These are phyloP conservation scores for Heterodera carotae DNA, from an alignment of 1,140 invertebrate species.

Conservation along the genomic window DNA sequence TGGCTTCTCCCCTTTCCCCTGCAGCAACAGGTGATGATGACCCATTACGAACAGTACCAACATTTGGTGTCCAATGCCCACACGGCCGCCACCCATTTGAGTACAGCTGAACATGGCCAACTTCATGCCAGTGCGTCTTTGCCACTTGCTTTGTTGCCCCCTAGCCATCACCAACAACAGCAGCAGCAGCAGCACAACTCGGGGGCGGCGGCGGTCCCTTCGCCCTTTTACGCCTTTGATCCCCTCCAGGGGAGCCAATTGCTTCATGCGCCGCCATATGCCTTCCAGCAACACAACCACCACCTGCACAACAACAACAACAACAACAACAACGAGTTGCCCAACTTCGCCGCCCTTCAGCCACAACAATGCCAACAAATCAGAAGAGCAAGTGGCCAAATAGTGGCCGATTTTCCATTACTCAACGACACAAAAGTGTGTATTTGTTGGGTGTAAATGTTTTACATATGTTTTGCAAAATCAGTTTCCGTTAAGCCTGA, in stretches of 20 bases:
- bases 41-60: slow-evolving; percentile 6
- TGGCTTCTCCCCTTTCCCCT: not conserved
- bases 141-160: not conserved
- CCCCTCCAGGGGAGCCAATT: not conserved
- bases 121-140: slow-evolving; percentile 3
- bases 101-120: not conserved
- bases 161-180: not conserved
- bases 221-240: not conserved
- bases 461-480: not conserved
- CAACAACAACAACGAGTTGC: not conserved
- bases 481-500: not conserved
- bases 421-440: not conserved
- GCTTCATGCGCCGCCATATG: not conserved
- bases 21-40: not conserved
- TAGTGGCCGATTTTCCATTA: not conserved
- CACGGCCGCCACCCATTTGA: not conserved
- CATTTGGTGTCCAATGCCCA: not conserved
- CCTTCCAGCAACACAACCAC: slow-evolving; percentile 2
- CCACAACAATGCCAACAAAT: not conserved
- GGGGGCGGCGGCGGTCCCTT: not conserved
- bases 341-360: not conserved
- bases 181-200: too few species aligned
- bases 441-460: too few species aligned
- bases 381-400: not conserved
- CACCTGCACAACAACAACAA: too few species aligned